These are phyloP conservation scores for Myripristis jacobus DNA, from an alignment of 2,797 vertebrate species.

Conservation along the genomic window DNA sequence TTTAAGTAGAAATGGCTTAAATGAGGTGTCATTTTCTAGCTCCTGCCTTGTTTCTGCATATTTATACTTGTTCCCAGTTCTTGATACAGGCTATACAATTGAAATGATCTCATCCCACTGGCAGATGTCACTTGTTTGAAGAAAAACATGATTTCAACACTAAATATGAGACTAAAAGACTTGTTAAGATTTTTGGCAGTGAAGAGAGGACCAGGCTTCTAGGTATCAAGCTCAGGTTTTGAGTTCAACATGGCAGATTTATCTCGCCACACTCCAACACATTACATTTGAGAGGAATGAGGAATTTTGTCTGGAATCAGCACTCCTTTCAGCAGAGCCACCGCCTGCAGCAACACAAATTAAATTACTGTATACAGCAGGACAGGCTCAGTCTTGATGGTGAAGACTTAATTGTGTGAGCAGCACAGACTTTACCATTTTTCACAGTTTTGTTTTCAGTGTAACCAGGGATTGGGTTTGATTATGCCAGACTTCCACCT, in stretches of 20 bases:
- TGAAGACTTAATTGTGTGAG: slow-evolving; percentile 28
- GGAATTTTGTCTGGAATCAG: slow-evolving; percentile 54
- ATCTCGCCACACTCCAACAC: slow-evolving; percentile 18
- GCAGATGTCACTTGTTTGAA: no score
- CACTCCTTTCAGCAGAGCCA: slow-evolving; percentile 55
- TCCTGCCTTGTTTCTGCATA: no score
- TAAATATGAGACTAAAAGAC: no score
- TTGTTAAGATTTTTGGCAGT: no score
- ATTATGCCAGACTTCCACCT: slow-evolving; percentile 69
- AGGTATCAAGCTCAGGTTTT: slow-evolving; percentile 28
- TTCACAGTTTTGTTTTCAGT: slow-evolving; percentile 63
- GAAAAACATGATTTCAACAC: no score
- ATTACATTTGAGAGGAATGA: slow-evolving; percentile 43
- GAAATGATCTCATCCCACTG: no score
- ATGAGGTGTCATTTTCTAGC: no score
- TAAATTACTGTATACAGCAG: slow-evolving; percentile 62
- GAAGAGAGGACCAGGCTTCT: no score
- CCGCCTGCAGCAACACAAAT: slow-evolving; percentile 55
- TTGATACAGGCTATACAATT: no score
- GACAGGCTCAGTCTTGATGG: slow-evolving; percentile 58
- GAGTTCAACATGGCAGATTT: slow-evolving; percentile 17
- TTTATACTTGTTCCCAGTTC: no score
- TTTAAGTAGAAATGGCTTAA: no score
- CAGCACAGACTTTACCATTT: slow-evolving; percentile 27
- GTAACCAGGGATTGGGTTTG: slow-evolving; percentile 65